Evolutionary conservation across 2,888 invertebrate species (phyloP).

Genomic region (Nasonia oneida): DNA sequence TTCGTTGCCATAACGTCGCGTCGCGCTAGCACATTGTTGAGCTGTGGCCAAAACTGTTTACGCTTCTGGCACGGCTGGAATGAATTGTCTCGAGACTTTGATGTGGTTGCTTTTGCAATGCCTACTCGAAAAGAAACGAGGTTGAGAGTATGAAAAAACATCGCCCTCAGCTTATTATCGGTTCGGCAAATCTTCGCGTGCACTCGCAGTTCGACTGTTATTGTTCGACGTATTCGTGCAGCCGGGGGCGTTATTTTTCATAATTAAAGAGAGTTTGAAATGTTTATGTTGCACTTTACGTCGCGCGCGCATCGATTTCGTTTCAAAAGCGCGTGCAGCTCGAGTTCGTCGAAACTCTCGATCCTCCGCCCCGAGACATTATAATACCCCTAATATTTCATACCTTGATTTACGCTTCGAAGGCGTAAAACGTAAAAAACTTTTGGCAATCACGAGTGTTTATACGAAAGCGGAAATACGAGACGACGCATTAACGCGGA

Average conservation of each 20-base stretch:
- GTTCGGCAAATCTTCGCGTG: constrained; percentile 50
- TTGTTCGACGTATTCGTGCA: constrained; percentile 18
- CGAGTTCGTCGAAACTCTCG: constrained; percentile 12
- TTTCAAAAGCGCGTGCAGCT: constrained; percentile 13
- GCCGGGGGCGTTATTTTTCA: constrained; percentile 48
- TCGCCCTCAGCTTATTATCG: constrained; percentile 48
- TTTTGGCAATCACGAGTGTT: too few species aligned
- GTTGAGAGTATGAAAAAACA: constrained; percentile 33
- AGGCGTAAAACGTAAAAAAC: too few species aligned
- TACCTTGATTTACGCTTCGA: constrained; percentile 39
- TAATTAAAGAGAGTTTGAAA: constrained; percentile 52
- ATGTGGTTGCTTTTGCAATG: background rate
- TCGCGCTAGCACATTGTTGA: background rate
- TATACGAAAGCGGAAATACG: constrained; percentile 28
- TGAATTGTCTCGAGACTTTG: background rate
- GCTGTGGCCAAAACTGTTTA: background rate
- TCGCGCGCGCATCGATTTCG: constrained; percentile 45
- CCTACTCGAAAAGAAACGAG: constrained; percentile 7
- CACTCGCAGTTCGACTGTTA: constrained; percentile 29
- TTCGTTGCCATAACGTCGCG: background rate
- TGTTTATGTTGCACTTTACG: constrained; percentile 54
- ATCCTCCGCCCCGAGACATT: background rate
- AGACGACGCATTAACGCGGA: constrained; percentile 26
- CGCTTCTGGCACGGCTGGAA: background rate
- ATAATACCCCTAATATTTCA: constrained; percentile 40